These are phyloP conservation scores for Periophthalmus magnuspinnatus DNA, from an alignment of 2,797 vertebrate species.

Conservation along the genomic window DNA sequence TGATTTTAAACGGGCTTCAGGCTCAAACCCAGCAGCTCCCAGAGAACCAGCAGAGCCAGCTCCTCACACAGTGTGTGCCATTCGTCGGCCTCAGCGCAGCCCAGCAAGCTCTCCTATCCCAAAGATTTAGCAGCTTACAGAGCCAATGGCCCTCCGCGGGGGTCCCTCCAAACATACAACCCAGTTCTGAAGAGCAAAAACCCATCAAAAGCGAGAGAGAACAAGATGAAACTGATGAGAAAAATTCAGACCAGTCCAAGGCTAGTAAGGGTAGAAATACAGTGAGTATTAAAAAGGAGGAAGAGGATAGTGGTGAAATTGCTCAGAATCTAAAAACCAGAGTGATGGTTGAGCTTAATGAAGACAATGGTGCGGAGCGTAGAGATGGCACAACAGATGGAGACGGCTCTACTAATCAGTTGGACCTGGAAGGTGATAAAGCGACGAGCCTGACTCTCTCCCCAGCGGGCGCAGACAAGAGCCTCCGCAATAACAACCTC, in stretches of 20 bases:
- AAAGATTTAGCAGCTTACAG: constrained; percentile 80
- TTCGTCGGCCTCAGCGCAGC: constrained; percentile 78
- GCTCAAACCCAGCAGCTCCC: constrained; percentile 73
- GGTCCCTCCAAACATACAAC: constrained; percentile 51
- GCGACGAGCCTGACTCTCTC: constrained; percentile 63
- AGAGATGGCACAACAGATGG: constrained; percentile 62
- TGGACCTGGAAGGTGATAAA: constrained; percentile 64
- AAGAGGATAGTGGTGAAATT: constrained; percentile 41
- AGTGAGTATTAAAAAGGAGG: constrained; percentile 39
- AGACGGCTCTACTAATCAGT: constrained; percentile 50
- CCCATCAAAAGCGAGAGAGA: constrained; percentile 42
- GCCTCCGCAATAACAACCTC: constrained; percentile 62
- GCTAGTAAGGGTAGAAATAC: constrained; percentile 23
- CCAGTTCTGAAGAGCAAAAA: constrained; percentile 60
- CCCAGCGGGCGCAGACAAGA: constrained; percentile 55
- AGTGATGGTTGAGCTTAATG: constrained; percentile 49
- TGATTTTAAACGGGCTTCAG: constrained; percentile 80
- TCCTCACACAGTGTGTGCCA: constrained; percentile 80
- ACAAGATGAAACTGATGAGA: constrained; percentile 44
- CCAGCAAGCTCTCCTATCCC: constrained; percentile 82
- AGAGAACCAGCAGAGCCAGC: constrained; percentile 75
- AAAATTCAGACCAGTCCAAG: constrained; percentile 37
- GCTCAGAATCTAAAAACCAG: constrained; percentile 50
- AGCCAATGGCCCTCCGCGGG: constrained; percentile 76
- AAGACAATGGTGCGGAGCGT: constrained; percentile 49